Evolutionary conservation across 2,113 vertebrate species (phyloP).

Genomic region (Hemiscyllium ocellatum): DNA sequence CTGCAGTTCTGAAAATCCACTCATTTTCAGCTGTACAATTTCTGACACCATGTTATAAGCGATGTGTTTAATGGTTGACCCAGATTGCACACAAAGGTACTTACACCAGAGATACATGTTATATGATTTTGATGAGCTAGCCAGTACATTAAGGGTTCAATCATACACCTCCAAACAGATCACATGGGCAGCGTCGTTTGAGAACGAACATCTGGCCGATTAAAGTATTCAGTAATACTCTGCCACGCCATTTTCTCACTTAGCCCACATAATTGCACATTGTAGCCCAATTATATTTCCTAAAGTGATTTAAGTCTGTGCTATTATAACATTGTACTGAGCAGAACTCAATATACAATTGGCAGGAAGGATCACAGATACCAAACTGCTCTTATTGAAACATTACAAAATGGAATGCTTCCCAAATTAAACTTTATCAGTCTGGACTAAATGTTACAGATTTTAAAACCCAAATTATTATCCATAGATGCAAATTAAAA

Average conservation of each 20-base stretch:
- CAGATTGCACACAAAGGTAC: too few species aligned
- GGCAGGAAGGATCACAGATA: background rate
- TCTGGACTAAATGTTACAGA: background rate
- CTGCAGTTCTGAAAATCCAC: too few species aligned
- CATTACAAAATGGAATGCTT: background rate
- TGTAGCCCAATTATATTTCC: slow-evolving; percentile 11
- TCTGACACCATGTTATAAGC: too few species aligned
- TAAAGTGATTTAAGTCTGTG: background rate
- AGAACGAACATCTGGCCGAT: background rate
- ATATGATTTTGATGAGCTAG: too few species aligned
- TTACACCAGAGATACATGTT: too few species aligned
- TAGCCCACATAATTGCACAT: background rate
- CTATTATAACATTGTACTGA: background rate
- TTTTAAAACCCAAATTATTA: background rate
- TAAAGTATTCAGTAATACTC: background rate
- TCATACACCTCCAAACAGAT: background rate
- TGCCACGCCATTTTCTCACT: background rate
- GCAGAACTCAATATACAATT: background rate
- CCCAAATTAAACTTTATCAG: background rate
- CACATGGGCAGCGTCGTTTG: background rate
- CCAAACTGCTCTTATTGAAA: background rate
- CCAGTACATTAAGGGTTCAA: too few species aligned
- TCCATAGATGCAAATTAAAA: background rate
- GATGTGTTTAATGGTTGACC: too few species aligned
- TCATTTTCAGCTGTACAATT: too few species aligned